A percentile compares a stretch with the other conserved stretches of the same genome.
These are phyloP conservation scores for Aplocera efformata DNA, from an alignment of 2,888 invertebrate genomes.

Conservation along the genomic window DNA sequence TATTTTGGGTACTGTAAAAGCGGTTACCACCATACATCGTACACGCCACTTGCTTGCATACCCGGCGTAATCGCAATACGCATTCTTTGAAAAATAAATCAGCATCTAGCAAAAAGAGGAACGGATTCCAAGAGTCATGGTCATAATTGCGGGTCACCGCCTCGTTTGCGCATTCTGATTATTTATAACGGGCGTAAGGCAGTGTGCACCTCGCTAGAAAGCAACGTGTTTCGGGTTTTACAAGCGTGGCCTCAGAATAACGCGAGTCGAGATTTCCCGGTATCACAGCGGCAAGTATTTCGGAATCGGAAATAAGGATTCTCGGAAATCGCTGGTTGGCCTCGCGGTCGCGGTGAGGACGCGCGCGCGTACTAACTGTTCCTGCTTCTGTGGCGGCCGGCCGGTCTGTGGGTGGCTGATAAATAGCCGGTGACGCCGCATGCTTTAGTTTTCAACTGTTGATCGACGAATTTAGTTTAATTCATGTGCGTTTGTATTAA, in stretches of 20 bases:
- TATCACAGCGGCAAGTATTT: constrained; percentile 68
- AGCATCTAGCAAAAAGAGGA: constrained; percentile 21
- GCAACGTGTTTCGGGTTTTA: constrained; percentile 70
- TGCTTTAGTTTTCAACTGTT: constrained; percentile 1
- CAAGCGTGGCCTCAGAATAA: constrained; percentile 74
- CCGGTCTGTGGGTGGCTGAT: constrained; percentile 6
- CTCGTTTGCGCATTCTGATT: constrained; percentile 66
- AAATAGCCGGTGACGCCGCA: constrained; percentile 9
- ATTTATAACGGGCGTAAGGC: constrained; percentile 66
- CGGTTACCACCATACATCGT: too few relatives aligned
- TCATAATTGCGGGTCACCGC: constrained; percentile 63
- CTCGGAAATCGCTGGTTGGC: constrained; percentile 63
- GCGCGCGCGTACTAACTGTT: constrained; percentile 25
- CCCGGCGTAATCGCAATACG: constrained; percentile 10
- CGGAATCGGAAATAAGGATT: constrained; percentile 77
- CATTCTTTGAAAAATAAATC: constrained; percentile 20
- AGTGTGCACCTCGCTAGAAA: constrained; percentile 66
- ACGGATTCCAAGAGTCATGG: constrained; percentile 35
- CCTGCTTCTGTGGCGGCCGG: constrained; percentile 5
- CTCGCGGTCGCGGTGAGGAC: constrained; percentile 52
- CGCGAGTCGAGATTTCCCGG: constrained; percentile 67
- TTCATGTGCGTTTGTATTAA: background rate
- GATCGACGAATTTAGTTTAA: background rate
- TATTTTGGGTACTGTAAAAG: too few relatives aligned
- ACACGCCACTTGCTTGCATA: constrained; percentile 22